Evolutionary conservation across 2,888 invertebrate genomes (phyloP), one percentile per base, ranked within the genome.

Genomic region (Bursaphelenchus okinawaensis): DNA sequence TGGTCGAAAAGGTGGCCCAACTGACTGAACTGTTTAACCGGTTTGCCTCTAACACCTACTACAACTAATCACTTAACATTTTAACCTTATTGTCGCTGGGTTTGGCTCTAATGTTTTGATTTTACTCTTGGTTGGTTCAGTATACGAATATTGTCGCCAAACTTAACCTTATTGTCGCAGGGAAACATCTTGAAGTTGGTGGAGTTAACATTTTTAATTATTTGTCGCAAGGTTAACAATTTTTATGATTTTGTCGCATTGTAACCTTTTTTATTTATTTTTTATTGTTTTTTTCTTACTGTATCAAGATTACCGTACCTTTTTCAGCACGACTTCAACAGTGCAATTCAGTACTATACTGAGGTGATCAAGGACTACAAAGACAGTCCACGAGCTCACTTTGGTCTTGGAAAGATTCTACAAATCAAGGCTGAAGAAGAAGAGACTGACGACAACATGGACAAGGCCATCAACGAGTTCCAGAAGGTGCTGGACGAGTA

Each of bases 401-500:
- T 74, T 58, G 80, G 80, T 56, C 74, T 69, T 58, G 80, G 71
- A 1, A 63, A 77, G 52, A 75, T 57, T 7, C 54, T 65, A 20
- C 75, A 76, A 54, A 58, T 73, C 27, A 63, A 55, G 52, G 52
- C 62, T 16, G 73, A 73, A 29, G 52, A 65, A 24, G 40, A 72
- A 28, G 29, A 20, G 4, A 51, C 56, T 24, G 59, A 65, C 26
- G 55, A 52, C 8, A 28, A 54, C 6, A 52, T 72, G 7, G 71
- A 70, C 28, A 31, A 59, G 9, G 74, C 74, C 4, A 73, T 80
- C 54, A 66, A 55, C 22, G 73, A 77, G 24, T 80, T 77, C 58
- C 73, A 77, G 54, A 57, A 60, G n/a, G 77, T 80, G n/a, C 60
- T 80, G n/a, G 72, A 79, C 23, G 73, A 79, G 55, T 72, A 69